Conservation (phyloP, 2,888 invertebrate genomes). For the Lucinisca nassula region DNA sequence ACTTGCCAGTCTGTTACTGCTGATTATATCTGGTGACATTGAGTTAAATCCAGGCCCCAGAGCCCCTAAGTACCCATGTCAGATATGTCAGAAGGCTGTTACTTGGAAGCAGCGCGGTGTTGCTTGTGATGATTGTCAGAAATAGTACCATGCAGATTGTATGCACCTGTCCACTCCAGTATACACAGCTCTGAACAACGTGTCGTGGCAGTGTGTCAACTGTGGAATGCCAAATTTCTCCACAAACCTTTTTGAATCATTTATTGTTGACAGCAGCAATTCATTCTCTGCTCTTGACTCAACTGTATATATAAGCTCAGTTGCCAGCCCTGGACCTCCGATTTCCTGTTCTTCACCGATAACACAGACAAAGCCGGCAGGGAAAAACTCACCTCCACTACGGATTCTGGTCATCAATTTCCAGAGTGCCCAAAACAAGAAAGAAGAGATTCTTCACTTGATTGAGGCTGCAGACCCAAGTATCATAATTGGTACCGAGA, state of each 20-base stretch:
- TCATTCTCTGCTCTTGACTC: not conserved
- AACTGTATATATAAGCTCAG: not conserved
- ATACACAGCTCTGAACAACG: not conserved
- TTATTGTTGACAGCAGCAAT: not conserved
- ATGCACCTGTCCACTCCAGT: not conserved
- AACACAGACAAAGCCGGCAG: not conserved
- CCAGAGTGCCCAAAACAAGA: constrained; percentile 5
- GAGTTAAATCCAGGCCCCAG: no score
- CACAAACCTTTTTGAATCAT: not conserved
- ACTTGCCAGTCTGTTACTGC: no score
- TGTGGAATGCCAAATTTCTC: constrained; percentile 24
- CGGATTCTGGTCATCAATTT: not conserved
- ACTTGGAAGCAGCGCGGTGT: constrained; percentile 14
- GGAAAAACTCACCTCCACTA: not conserved
- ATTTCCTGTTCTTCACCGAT: not conserved
- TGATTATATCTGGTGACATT: no score
- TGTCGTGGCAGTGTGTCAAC: not conserved
- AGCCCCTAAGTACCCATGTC: not conserved
- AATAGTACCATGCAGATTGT: constrained; percentile 9
- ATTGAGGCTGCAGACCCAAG: not conserved
- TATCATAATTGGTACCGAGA: constrained; percentile 19
- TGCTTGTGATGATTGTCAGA: constrained; percentile 4
- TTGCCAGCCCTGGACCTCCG: not conserved
- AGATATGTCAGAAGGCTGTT: not conserved
- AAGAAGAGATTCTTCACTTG: not conserved